Conservation (phyloP, 2,888 invertebrate genomes). For the Tetramorium bicarinatum region DNA sequence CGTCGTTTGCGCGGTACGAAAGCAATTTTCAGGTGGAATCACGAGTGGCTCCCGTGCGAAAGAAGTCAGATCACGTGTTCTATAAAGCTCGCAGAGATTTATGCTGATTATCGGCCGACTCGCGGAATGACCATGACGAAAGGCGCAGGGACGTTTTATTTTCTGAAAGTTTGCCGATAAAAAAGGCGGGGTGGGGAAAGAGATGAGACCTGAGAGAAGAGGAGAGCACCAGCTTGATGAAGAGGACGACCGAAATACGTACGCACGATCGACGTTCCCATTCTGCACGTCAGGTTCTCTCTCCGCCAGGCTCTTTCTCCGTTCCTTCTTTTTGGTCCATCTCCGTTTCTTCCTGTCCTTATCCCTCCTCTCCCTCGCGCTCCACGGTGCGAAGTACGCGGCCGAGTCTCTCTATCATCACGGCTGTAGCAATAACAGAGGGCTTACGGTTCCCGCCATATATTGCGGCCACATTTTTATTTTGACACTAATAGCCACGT, state of each 20-base stretch:
- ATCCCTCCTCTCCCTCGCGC: slow-evolving; percentile 46
- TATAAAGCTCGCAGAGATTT: slow-evolving; percentile 61
- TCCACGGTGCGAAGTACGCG: slow-evolving; percentile 52
- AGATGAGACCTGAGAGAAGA: slow-evolving; percentile 16
- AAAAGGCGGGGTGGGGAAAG: slow-evolving; percentile 32
- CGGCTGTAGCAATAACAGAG: slow-evolving; percentile 82
- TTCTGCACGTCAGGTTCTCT: slow-evolving; percentile 35
- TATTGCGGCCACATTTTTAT: slow-evolving; percentile 86
- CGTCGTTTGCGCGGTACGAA: slow-evolving; percentile 4
- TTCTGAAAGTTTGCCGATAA: slow-evolving; percentile 51
- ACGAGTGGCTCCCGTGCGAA: slow-evolving; percentile 10
- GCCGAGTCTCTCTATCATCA: slow-evolving; percentile 76
- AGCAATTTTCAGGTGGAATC: slow-evolving; percentile 2
- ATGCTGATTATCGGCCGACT: slow-evolving; percentile 64
- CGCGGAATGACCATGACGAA: slow-evolving; percentile 34
- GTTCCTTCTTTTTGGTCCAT: slow-evolving; percentile 12
- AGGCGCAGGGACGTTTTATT: slow-evolving; percentile 44
- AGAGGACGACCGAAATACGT: slow-evolving; percentile 47
- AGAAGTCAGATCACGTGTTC: slow-evolving; percentile 53
- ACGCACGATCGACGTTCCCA: slow-evolving; percentile 38
- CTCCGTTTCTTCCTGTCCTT: slow-evolving; percentile 19
- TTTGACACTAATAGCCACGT: slow-evolving; percentile 86
- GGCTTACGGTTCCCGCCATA: slow-evolving; percentile 83
- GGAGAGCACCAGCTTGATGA: slow-evolving; percentile 55
- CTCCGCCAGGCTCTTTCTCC: slow-evolving; percentile 33